Conservation (phyloP, 2,888 invertebrate species). For the Taenaris catops region DNA sequence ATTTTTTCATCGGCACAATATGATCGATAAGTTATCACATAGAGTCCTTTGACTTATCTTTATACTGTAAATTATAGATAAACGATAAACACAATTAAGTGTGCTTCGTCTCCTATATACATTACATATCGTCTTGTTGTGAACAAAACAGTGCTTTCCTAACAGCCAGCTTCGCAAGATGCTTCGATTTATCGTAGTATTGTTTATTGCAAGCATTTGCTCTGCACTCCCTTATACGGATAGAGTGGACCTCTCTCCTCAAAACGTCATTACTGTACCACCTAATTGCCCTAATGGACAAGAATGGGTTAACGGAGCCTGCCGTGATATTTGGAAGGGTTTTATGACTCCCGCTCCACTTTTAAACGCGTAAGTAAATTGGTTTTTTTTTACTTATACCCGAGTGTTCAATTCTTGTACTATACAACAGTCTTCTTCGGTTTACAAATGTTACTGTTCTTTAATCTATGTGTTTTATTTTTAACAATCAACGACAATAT, state of each 20-base stretch:
- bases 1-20: constrained; percentile 1
- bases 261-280: constrained; percentile 31
- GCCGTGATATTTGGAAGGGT: constrained; percentile 36
- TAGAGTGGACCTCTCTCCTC: not conserved
- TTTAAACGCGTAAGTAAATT: constrained; percentile 12
- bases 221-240: constrained; percentile 1
- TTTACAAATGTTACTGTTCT: not conserved
- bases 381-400: not conserved
- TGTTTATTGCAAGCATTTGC: constrained; percentile 9
- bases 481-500: no score
- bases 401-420: not conserved
- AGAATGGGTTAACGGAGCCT: constrained; percentile 33
- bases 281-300: constrained; percentile 30
- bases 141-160: constrained; percentile 1
- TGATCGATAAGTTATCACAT: constrained; percentile 20
- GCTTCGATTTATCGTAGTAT: constrained; percentile 5
- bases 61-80: constrained; percentile 19
- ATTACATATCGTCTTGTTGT: not conserved
- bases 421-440: no score
- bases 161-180: constrained; percentile 7
- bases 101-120: constrained; percentile 5
- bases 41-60: constrained; percentile 20
- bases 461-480: no score
- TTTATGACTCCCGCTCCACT: constrained; percentile 7
- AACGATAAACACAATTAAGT: constrained; percentile 4